Base-by-base conservation (phyloP, 2,113 vertebrate genomes). In the Crypturellus undulatus region DNA sequence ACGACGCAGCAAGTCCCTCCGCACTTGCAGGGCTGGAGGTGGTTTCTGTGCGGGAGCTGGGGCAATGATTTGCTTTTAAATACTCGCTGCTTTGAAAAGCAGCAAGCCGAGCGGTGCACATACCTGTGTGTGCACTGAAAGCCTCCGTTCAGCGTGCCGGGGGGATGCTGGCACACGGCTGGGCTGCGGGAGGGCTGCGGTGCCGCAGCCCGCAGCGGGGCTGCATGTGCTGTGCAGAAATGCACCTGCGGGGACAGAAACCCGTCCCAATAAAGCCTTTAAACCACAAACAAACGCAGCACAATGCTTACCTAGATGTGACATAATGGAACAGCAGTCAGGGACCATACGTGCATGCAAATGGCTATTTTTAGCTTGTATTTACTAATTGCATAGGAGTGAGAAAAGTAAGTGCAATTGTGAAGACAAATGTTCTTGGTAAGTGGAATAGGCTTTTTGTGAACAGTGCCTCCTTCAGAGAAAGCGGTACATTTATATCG, bases 401-500 rank as follows among this genome's bases (percentile, higher is more conserved):
- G 64, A 73, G 68, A 77, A 88, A 93, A 90, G 82, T 59, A 85
- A 63, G 65, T 84, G 79, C 62, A 88, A 92, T 95, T 94, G 94
- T 21, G 2, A 76, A 92, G 88, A 89, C 49, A 82, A 94, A 94
- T 94, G 73, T 58, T 94, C 76, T 84, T 60, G 58, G 47, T 95
- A 75, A 92, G 71, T 75, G 84, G 73, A 95, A 92, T 93, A 67
- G 92, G 78, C 38, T 70, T 87, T 86, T 94, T 62, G 90, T 89
- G 73, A 63, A 54, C 2, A 2, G 30, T 63, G 51, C 62, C 84
- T 91, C 75, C 89, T 95, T 89, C 91, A 92, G 89, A 90, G 47
- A 40, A 87, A 36, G 65, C 32, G 6, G 12, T 79, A 86, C 62
- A 68, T 78, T 90, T 86, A 36, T 87, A 89, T 47, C 65, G 36